Conservation (phyloP, 2,113 vertebrate species). For the Dipodomys spectabilis region DNA sequence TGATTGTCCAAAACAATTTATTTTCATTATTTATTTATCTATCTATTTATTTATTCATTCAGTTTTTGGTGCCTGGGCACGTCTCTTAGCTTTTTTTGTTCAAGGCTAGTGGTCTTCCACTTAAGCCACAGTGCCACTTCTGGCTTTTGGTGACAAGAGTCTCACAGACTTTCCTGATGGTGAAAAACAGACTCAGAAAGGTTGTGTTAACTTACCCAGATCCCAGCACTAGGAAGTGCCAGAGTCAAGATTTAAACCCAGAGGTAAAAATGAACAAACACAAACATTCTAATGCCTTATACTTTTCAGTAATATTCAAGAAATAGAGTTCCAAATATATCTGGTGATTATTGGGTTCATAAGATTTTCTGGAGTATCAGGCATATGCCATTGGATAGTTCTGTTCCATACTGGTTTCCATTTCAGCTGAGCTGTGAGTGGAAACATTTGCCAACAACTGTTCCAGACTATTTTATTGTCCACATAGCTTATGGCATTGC, state of each 20-base stretch:
- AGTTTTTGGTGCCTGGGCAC: too few species aligned
- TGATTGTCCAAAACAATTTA: too few species aligned
- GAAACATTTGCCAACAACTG: not conserved
- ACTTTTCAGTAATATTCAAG: not conserved
- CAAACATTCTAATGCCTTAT: not conserved
- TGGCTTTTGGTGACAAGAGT: too few species aligned
- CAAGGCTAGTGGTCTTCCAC: too few species aligned
- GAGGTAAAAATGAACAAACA: not conserved
- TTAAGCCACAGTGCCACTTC: too few species aligned
- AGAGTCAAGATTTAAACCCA: not conserved
- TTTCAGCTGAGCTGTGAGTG: not conserved
- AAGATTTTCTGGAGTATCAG: not conserved
- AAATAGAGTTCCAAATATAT: not conserved
- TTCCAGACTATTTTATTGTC: constrained; percentile 26
- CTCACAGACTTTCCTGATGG: not conserved
- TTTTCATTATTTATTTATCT: too few species aligned
- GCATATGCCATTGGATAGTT: not conserved
- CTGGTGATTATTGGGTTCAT: not conserved
- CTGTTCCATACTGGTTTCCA: constrained; percentile 2
- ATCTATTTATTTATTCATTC: too few species aligned
- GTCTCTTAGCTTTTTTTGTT: too few species aligned
- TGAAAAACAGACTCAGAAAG: not conserved
- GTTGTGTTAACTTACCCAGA: not conserved
- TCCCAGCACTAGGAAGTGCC: not conserved
- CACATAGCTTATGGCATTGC: not conserved